Evolutionary conservation across 1,140 invertebrate genomes (phyloP), one percentile per base, ranked within the genome.

Genomic region (Sweltsa coloradensis): DNA sequence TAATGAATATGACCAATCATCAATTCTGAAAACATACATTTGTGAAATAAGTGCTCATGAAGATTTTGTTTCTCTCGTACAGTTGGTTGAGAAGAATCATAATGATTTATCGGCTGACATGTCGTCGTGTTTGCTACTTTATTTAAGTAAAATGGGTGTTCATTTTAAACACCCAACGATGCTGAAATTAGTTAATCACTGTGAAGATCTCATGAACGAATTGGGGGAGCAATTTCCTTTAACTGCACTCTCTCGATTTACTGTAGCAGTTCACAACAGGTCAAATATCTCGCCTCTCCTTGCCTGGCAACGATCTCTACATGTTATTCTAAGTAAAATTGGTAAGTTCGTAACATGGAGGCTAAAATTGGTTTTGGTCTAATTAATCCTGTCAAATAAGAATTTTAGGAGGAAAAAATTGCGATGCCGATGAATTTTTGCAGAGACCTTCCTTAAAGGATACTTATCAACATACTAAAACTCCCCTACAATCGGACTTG

Each of bases 61-160:
- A 16, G 39, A 41, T 23, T 47, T 47, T 26, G 25, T 29, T 21
- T 13, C n/a, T 4, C 37, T 47, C 4, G 19, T 47, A 39, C 19
- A 41, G 3, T 13, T 24, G 7, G 46, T 47, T 23, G 39, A 29
- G 2, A 14, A 29, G 21, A 9, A 25, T 21, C 22, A 18, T 14
- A 11, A 6, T n/a, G 34, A 47, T 13, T 27, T 47, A 25, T 47
- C 46, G 3, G 25, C 34, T 14, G 46, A 47, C 16, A 39, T 39
- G 3, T 14, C 41, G 4, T 19, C 24, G 21, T 40, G 34, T 24
- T 26, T 39, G 1, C 3, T 47, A 5, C 34, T 47, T 3, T 41
- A 47, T 21, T 25, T 47, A 9, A 22, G 24, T n/a, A 47, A 47
- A 27, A 47, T 47, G 23, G 39, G 46, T 9, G 46, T 47, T 1